A percentile compares a stretch with the other conserved stretches of the same genome.
Conservation (phyloP, 2,797 vertebrate species). For the Picus viridis region DNA sequence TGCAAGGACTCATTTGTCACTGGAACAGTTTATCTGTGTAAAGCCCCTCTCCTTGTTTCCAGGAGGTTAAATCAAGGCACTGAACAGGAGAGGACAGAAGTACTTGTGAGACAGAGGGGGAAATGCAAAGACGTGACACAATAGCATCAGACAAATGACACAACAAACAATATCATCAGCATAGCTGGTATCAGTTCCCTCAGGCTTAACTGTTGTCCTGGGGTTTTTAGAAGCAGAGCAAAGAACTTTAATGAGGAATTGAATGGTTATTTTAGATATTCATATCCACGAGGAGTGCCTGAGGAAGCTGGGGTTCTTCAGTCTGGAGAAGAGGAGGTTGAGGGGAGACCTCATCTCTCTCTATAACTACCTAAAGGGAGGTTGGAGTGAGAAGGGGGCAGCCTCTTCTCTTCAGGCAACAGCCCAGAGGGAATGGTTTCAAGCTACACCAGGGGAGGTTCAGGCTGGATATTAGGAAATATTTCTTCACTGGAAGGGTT, state of each 20-base stretch:
- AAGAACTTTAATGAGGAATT: neutral
- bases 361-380: no score
- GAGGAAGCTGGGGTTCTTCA: no score
- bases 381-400: no score
- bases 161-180: neutral
- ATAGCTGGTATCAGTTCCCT: neutral
- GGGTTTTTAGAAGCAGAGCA: neutral
- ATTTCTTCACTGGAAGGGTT: no score
- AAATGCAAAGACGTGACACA: neutral
- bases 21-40: neutral
- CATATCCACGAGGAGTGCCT: no score
- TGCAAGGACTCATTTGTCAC: neutral
- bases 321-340: no score
- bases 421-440: no score
- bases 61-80: neutral
- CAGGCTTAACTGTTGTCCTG: neutral
- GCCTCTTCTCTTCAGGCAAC: no score
- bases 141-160: neutral
- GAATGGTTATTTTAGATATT: neutral
- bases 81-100: neutral
- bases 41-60: neutral
- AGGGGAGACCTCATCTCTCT: no score
- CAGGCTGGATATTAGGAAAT: no score
- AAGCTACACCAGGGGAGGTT: no score
- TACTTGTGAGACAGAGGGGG: neutral